Base-by-base conservation (phyloP, 2,888 invertebrate species). In the Nasonovia ribisnigri region DNA sequence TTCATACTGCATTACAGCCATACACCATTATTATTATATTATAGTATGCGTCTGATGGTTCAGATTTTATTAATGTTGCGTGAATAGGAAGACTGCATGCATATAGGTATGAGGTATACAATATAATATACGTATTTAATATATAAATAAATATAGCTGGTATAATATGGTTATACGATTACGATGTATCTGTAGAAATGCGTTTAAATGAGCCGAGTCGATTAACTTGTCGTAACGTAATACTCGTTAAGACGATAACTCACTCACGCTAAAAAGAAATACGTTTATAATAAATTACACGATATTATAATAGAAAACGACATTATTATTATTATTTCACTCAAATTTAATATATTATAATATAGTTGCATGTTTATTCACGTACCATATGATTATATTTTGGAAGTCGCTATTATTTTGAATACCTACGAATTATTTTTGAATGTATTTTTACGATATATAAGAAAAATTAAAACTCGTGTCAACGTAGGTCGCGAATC, bases 31-130 rank as follows among this genome's bases (percentile, higher is more conserved):
- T 51, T 36, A n/a, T 36, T 10, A 20, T 36, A 51, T 88, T 57
- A 26, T 42, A 51, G 42, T 16, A 87, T 48, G 4, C 51, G 26
- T 88, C 67, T 87, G 42, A 16, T 42, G 20, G 48, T 67, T 51
- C 16, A 51, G 87, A 67, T 88, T 51, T 88, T 88, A 88, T 92
- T 86, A 86, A 92, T 51, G 88, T 92, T 77, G 60, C 88, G 88
- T 88, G 92, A 92, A 87, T 43, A 88, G 42, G 26, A 88, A 92
- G 29, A 88, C 87, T 77, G 36, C 77, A 20, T 36, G 20, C 20
- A 77, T 77, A 36, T 67, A 67, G 13, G n/a, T 67, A 10, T 20
- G 8, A 54, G 20, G 8, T 26, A 26, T 57, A 57, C 26, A 57
- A 60, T 43, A 46, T 11, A 46, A 46, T 46, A 42, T 6, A 91